These are phyloP conservation scores for Ceramica pisi DNA, from an alignment of 2,888 invertebrate species.

Conservation along the genomic window DNA sequence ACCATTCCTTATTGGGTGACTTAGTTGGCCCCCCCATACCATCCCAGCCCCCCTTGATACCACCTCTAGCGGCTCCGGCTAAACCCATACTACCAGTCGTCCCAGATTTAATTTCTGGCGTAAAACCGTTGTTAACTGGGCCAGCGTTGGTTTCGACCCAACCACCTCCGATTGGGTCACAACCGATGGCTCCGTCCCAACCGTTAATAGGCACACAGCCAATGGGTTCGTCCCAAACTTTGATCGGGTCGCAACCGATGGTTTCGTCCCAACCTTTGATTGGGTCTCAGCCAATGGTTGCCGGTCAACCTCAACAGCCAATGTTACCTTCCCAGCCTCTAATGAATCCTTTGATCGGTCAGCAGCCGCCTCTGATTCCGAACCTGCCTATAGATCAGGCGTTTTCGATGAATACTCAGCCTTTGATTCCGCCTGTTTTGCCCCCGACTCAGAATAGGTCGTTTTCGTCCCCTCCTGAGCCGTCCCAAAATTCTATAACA, in stretches of 20 bases:
- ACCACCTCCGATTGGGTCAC: conserved; percentile 63
- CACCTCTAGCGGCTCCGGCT: conserved; percentile 66
- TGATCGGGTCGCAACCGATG: conserved; percentile 65
- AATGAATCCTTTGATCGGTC: conserved; percentile 26
- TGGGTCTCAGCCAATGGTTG: conserved; percentile 25
- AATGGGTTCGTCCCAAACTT: conserved; percentile 55
- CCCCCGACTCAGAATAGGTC: conserved; percentile 23
- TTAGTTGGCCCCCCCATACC: conserved; percentile 44
- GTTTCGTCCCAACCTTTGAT: conserved; percentile 69
- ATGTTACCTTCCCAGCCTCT: conserved; percentile 67
- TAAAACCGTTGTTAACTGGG: conserved; percentile 70
- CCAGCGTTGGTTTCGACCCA: conserved; percentile 63
- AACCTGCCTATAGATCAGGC: conserved; percentile 45
- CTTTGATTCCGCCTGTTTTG: conserved; percentile 29
- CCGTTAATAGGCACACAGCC: conserved; percentile 67
- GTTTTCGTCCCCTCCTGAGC: conserved; percentile 39
- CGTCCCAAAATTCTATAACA: not conserved
- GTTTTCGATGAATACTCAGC: conserved; percentile 25
- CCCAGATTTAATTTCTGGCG: conserved; percentile 84
- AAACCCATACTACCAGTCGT: conserved; percentile 74
- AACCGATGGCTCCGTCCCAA: conserved; percentile 72
- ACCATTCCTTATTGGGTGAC: conserved; percentile 62
- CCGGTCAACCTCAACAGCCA: conserved; percentile 69
- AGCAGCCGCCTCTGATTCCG: conserved; percentile 41
- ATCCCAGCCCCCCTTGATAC: conserved; percentile 61